Evolutionary conservation across 2,797 vertebrate genomes (phyloP).

Genomic region (Thamnophis elegans): DNA sequence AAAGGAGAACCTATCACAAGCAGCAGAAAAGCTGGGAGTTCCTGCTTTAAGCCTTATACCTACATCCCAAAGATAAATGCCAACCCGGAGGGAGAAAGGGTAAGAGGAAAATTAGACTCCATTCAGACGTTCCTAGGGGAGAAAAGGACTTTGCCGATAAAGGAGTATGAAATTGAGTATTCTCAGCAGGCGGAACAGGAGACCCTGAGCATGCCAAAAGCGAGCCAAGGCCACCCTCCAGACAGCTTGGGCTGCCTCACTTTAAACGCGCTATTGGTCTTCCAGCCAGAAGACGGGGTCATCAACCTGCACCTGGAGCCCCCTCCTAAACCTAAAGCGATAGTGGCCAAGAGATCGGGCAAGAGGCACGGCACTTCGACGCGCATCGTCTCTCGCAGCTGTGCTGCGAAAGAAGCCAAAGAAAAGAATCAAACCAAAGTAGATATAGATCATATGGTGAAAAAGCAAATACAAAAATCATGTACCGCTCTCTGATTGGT

Average conservation of each 20-base stretch:
- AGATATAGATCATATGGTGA: constrained; percentile 31
- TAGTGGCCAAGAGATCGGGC: constrained; percentile 23
- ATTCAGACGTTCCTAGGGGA: constrained; percentile 5
- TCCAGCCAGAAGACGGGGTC: constrained; percentile 34
- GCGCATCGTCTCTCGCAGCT: constrained; percentile 30
- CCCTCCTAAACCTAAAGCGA: constrained; percentile 13
- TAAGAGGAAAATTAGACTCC: neutral
- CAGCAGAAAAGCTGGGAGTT: neutral
- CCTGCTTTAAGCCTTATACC: neutral
- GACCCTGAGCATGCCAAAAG: neutral
- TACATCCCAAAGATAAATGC: neutral
- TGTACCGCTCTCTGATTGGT: constrained; percentile 12
- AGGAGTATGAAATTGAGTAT: constrained; percentile 21
- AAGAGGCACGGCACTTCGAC: constrained; percentile 18
- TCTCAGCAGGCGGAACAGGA: neutral
- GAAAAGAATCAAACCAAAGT: neutral
- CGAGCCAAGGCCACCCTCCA: neutral
- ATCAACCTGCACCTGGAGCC: constrained; percentile 40
- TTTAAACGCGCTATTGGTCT: constrained; percentile 28
- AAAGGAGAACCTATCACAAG: neutral
- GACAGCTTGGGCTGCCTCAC: neutral
- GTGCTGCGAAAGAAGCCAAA: constrained; percentile 47
- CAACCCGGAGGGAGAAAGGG: neutral
- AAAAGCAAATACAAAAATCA: constrained; percentile 54
- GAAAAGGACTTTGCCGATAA: constrained; percentile 12